Evolutionary conservation across 1,140 invertebrate genomes (phyloP), one percentile per base, ranked within the genome.

Genomic region (Goniozus legneri): DNA sequence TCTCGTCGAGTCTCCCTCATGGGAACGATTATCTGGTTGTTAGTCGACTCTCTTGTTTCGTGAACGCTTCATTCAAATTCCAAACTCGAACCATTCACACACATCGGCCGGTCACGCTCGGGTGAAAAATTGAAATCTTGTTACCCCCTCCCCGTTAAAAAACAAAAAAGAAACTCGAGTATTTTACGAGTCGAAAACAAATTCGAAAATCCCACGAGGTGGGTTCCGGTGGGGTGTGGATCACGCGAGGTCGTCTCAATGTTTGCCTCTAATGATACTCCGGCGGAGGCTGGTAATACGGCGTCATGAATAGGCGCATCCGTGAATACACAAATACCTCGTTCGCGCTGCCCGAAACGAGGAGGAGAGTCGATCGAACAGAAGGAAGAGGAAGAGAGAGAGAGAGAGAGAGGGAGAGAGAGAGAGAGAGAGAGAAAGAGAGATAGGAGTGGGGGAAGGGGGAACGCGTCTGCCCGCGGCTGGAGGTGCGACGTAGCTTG

Each of bases 401-500:
- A 49, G 50, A 53, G 31, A 37, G n/a, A n/a, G 32, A 34, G 13
- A 46, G 27, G 10, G 48, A 46, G 44, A 34, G 51, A 49, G 40
- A 50, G 54, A 46, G 51, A 47, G 37, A 35, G 14, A 24, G 44
- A 34, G 40, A 52, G 46, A 54, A 52, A 38, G 48, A 49, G 50
- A 53, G 31, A 37, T 40, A 37, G 21, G 18, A 15, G 42, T 44
- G 30, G 32, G 21, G 46, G 41, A 56, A 52, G 52, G 53, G 47
- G 56, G 50, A 54, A 45, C 37, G 31, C 32, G 60, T 53, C 56
- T 43, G 69, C 72, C 71, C 67, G 64, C 63, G 72, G 72, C 70
- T 71, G 64, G 66, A 71, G 73, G 71, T 70, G 69, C 67, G 67
- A 71, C 73, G 72, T 73, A 66, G 58, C 52, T 59, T 76, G 73